phyloP scores from a whole-genome alignment of 2,797 vertebrate genomes.

The Argentina silus region DNA sequence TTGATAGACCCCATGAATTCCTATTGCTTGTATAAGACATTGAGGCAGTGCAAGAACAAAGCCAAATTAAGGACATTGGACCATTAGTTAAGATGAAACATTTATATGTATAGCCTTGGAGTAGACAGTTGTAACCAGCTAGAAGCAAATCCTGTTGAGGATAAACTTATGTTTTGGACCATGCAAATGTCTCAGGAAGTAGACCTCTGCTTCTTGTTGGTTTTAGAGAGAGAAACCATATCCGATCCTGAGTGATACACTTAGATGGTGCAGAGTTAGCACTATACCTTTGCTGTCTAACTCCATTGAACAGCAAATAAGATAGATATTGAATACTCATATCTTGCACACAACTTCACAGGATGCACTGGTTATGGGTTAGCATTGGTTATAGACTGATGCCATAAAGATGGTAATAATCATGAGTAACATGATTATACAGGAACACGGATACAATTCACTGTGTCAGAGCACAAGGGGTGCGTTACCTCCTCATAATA shows the following conservation, averaged over 20 bases:
- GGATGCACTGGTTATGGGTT: slow-evolving; percentile 13
- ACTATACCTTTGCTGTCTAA: neutral
- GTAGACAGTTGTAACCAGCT: neutral
- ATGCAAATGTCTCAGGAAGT: neutral
- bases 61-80: slow-evolving; percentile 16
- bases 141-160: neutral
- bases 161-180: neutral
- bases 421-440: slow-evolving; percentile 10
- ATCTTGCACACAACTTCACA: slow-evolving; percentile 6
- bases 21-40: slow-evolving; percentile 24
- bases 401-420: slow-evolving; percentile 13
- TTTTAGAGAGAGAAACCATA: neutral
- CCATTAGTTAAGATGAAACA: neutral
- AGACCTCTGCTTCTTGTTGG: neutral
- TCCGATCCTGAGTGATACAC: neutral
- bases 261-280: neutral
- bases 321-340: neutral
- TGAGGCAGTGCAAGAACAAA: slow-evolving; percentile 24
- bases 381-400: slow-evolving; percentile 12
- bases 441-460: slow-evolving; percentile 24
- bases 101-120: neutral
- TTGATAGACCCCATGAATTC: neutral
- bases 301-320: neutral
- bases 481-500: no score
- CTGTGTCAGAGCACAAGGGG: slow-evolving; percentile 19